Base-by-base conservation (phyloP, 2,113 vertebrate genomes). In the Opisthocomus hoazin region DNA sequence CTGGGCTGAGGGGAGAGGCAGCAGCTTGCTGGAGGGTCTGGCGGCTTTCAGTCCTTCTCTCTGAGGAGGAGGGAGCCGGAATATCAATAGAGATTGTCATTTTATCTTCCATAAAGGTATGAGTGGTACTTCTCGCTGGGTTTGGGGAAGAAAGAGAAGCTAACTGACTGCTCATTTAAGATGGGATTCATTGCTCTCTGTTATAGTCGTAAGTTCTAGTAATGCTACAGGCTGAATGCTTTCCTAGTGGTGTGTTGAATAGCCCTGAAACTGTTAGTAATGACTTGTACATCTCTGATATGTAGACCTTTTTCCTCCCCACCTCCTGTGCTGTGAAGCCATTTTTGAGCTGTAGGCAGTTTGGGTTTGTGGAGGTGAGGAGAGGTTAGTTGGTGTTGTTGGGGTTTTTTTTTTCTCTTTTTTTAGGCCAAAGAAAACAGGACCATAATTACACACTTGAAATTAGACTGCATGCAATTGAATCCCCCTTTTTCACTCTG, bases 381-480 rank as follows among this genome's bases (percentile, higher is more conserved):
- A 96, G 96, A 95, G 34, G 36, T 92, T 90, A 64, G 77, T 37
- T 85, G 70, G 86, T 70, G 58, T 84, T 78, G 53, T 56, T 56
- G 53, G 50, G 50, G 27, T 56, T 54, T 17, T 48, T 54, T n/a
- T 21, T 29, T 17, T 1, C 5, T 20, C 14, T 93, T 87, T 93
- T 93, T 95, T 97, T 97, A 95, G 95, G 97, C 97, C 97, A 97
- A 97, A 97, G 93, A 96, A 84, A 95, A 97, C 97, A 98, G 98
- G 98, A 98, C 97, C 98, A 98, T 97, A 96, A 93, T 89, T 96
- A 97, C 92, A 96, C 97, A 97, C 96, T 97, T 98, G 97, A 98
- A 95, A 94, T 96, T 96, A 97, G 97, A 96, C 90, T 98, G 98
- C 98, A 98, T 98, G 98, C 97, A 96, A 96, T 56, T 41, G 74